Evolutionary conservation across 1,140 invertebrate species (phyloP).

Genomic region (Scaptomyza hsui): DNA sequence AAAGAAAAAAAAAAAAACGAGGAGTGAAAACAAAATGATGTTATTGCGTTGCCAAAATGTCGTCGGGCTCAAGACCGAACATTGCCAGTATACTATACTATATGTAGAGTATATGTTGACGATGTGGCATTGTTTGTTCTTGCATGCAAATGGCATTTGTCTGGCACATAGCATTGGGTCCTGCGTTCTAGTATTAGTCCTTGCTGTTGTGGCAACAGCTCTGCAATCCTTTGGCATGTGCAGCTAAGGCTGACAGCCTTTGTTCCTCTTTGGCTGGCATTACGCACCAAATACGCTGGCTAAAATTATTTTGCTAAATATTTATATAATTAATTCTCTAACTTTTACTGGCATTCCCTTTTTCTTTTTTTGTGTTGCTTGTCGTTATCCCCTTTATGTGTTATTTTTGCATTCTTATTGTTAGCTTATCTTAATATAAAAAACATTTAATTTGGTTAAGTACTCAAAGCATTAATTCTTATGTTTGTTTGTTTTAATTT

Average conservation of each 20-base stretch:
- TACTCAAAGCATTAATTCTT: neutral
- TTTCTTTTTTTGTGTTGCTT: neutral
- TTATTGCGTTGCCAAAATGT: slow-evolving; percentile 59
- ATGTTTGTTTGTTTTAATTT: too few relatives aligned
- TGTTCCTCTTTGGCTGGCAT: slow-evolving; percentile 27
- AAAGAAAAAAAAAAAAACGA: slow-evolving; percentile 17
- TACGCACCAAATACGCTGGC: slow-evolving; percentile 32
- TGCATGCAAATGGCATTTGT: slow-evolving; percentile 60
- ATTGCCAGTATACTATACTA: neutral
- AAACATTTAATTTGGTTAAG: neutral
- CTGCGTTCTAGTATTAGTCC: neutral
- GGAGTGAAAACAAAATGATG: slow-evolving; percentile 52
- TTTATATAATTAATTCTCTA: slow-evolving; percentile 37
- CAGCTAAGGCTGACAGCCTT: slow-evolving; percentile 31
- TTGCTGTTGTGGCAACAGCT: neutral
- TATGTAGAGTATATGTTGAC: slow-evolving; percentile 5
- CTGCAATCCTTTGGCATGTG: slow-evolving; percentile 37
- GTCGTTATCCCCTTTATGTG: neutral
- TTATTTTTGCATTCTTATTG: neutral
- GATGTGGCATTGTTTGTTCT: slow-evolving; percentile 25
- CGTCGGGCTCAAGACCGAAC: slow-evolving; percentile 21
- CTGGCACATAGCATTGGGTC: neutral
- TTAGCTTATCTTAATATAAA: neutral
- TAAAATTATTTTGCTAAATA: slow-evolving; percentile 40
- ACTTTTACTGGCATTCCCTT: neutral